phyloP scores from a whole-genome alignment of 1,140 invertebrate genomes.

The Mycetomoellerius zeteki region DNA sequence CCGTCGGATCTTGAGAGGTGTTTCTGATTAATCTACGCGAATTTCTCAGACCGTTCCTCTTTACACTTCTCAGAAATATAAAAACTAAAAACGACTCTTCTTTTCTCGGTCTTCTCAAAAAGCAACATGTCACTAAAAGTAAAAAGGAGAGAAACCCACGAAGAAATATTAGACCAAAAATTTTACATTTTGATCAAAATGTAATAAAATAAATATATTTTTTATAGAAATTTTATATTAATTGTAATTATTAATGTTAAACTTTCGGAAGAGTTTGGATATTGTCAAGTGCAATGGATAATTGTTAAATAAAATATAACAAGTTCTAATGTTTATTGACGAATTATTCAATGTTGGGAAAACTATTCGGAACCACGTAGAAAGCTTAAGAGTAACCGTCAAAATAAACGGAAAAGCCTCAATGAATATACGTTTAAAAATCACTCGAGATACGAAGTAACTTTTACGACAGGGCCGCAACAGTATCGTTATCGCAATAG shows the following conservation, averaged over 20 bases:
- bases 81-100: constrained; percentile 39
- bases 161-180: neutral
- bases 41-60: constrained; percentile 55
- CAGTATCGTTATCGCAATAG: constrained; percentile 1
- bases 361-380: neutral
- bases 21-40: constrained; percentile 82
- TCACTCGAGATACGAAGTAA: constrained; percentile 12
- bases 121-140: neutral
- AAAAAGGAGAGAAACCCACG: neutral
- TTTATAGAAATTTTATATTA: neutral
- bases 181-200: constrained; percentile 5
- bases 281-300: neutral
- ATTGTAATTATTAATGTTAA: neutral
- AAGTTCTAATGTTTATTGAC: neutral
- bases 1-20: constrained; percentile 72
- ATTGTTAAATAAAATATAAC: neutral
- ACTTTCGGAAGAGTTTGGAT: neutral
- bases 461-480: neutral
- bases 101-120: neutral
- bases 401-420: constrained; percentile 27
- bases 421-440: constrained; percentile 22
- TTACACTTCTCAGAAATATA: constrained; percentile 73
- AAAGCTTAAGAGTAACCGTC: neutral
- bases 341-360: constrained; percentile 14
- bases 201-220: neutral